These are phyloP conservation scores for Octodonta nipae DNA, from an alignment of 2,888 invertebrate species.

Conservation along the genomic window DNA sequence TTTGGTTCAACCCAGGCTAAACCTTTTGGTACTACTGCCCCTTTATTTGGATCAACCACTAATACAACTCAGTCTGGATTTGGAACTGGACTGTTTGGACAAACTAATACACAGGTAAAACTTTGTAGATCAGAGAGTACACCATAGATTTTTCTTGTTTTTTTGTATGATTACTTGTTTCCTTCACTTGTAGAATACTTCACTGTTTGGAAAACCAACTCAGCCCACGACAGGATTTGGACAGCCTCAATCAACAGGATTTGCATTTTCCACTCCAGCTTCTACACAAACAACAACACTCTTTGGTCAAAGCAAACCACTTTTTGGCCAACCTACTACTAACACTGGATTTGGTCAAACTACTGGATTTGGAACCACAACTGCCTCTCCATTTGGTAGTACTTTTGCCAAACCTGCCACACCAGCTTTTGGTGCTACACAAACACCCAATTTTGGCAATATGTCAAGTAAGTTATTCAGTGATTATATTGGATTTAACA, in stretches of 20 bases:
- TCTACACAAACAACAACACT: conserved; percentile 21
- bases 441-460: conserved; percentile 15
- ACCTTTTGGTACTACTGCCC: conserved; percentile 36
- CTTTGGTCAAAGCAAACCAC: conserved; percentile 22
- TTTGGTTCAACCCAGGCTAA: conserved; percentile 37
- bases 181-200: conserved; percentile 20
- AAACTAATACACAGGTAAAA: conserved; percentile 21
- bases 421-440: conserved; percentile 24
- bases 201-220: conserved; percentile 35
- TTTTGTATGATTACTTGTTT: neutral
- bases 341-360: conserved; percentile 15
- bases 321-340: conserved; percentile 22
- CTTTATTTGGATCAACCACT: conserved; percentile 29
- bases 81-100: conserved; percentile 32
- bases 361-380: conserved; percentile 15
- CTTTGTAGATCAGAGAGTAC: neutral
- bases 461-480: too few relatives aligned
- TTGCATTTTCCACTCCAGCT: conserved; percentile 23
- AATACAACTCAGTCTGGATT: conserved; percentile 36
- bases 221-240: conserved; percentile 35
- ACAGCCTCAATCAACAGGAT: conserved; percentile 28
- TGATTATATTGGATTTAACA: too few relatives aligned
- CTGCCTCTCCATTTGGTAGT: conserved; percentile 18
- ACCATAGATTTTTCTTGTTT: neutral
- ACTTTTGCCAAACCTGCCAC: conserved; percentile 29